Conservation (phyloP, 2,797 vertebrate species). For the Gallinago stenura region DNA sequence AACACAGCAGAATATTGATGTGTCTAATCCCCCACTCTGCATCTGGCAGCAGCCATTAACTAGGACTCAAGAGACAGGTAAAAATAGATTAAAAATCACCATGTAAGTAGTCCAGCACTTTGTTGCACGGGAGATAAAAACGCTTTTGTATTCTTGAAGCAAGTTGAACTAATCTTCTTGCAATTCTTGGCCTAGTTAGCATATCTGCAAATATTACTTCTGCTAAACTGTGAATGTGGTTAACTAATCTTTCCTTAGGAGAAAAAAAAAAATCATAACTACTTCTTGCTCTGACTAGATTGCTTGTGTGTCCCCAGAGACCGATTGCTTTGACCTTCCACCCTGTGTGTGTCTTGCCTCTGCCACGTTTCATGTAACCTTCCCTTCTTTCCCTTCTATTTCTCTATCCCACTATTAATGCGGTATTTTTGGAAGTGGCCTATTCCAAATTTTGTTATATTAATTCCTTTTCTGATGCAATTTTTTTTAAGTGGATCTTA, state of each 20-base stretch:
- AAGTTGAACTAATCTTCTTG: not conserved
- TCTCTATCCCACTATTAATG: not conserved
- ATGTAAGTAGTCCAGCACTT: not conserved
- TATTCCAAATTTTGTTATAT: not conserved
- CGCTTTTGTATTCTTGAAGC: not conserved
- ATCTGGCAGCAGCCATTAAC: not conserved
- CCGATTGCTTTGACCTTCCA: not conserved
- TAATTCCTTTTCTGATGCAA: not conserved
- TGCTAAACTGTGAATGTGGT: not conserved
- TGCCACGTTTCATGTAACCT: accelerated
- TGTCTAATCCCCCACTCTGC: not conserved
- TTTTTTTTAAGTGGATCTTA: not conserved
- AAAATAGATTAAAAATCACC: not conserved
- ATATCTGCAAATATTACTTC: not conserved
- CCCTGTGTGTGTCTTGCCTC: not conserved
- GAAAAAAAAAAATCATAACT: not conserved
- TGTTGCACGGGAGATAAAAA: not conserved
- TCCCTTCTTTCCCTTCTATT: not conserved
- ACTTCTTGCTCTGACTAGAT: not conserved
- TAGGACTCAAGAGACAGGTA: not conserved
- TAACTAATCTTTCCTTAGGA: not conserved
- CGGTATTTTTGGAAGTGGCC: not conserved
- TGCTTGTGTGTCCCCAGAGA: not conserved
- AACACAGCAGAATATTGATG: not conserved
- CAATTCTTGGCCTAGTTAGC: not conserved